Evolutionary conservation across 1,140 invertebrate species (phyloP), one percentile per base, ranked within the genome.

Genomic region (Aphis craccivora): DNA sequence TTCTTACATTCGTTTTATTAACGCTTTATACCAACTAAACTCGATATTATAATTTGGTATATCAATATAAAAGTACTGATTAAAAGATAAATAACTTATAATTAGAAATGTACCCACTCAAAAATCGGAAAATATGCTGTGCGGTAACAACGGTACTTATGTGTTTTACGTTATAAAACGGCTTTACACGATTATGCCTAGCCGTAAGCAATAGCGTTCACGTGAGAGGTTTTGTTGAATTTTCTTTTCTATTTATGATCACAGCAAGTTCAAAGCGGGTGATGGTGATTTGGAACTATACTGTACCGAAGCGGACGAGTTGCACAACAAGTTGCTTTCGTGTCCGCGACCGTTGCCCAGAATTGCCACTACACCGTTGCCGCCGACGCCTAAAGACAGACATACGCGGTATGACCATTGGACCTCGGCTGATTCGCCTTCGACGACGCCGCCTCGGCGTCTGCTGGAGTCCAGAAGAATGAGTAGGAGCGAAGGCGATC

Each of bases 401-500:
- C 88, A 45, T 14, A 53, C 86, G 43, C 48, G 60, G 18, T 55
- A 30, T 20, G 48, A 60, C 20, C 11, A 53, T 51, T 45, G 11
- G 89, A 22, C 37, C 60, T 11, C 60, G 3, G 60, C 14, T 11
- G 45, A 81, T 40, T 94, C 93, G 14, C 93, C 93, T 6, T 51
- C 89, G 14, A 93, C 94, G 48, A 93, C 51, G 51, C 94, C 94
- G 40, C 94, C 90, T 90, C 91, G 94, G 45, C 94, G 94, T 89
- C 93, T 94, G 9, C 86, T 94, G 11, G 93, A 94, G 25, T 94
- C 94, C 22, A 94, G 95, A 45, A 95, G 96, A 35, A 94, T 96
- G 25, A 96, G 96, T 94, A 95, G 96, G 30, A 96, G 96, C 93
- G 96, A 96, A 93, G 95, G 96, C 8, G 96, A 96, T 94, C 94